Base-by-base conservation (phyloP, 2,888 invertebrate genomes). In the Elgonia sp. region DNA sequence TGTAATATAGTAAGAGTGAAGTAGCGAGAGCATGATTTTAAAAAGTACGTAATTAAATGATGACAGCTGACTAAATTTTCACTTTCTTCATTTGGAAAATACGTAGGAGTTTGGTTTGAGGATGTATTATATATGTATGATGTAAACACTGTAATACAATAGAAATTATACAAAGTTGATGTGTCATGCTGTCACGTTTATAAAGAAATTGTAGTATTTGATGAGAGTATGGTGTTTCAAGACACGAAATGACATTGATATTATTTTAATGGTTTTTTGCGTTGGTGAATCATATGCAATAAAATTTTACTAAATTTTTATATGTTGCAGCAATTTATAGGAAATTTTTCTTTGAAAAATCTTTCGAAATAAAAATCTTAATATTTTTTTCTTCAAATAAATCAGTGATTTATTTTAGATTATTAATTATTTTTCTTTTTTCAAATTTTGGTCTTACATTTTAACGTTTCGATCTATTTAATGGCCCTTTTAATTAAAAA, bases 81-180 rank as follows among this genome's bases (percentile, higher is more conserved):
- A 72, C 55, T 39, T 73, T 73, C 60, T 55, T 53, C 16, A 42
- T 60, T 60, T 73, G 42, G 21, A 60, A 42, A 18, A 10, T 3
- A 10, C 29, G 57, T 60, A 60, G 73, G 60, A 73, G 57, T 42
- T 18, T 14, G 42, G 60, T 60, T 73, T n/a, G n/a, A n/a, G n/a
- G n/a, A n/a, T n/a, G n/a, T n/a, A n/a, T n/a, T n/a, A n/a, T 75
- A 67, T 37, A 40, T 29, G 29, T 46, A 75, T 57, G 57, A 83
- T 77, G 55, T 63, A 67, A 77, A 77, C 50, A 18, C n/a, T 10
- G 42, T 39, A 69, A 67, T 40, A 65, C 57, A 73, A 75, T 75
- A 42, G 46, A 75, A 62, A 75, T 75, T 75, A 62, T 60, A 42
- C 29, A 62, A 62, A 46, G 46, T 18, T 21, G n/a, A 62, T 62